Percentiles rank a stretch among this genome's conserved stretches.
phyloP scores from a whole-genome alignment of 1,140 invertebrate genomes.

The Drosophila prosaltans region DNA sequence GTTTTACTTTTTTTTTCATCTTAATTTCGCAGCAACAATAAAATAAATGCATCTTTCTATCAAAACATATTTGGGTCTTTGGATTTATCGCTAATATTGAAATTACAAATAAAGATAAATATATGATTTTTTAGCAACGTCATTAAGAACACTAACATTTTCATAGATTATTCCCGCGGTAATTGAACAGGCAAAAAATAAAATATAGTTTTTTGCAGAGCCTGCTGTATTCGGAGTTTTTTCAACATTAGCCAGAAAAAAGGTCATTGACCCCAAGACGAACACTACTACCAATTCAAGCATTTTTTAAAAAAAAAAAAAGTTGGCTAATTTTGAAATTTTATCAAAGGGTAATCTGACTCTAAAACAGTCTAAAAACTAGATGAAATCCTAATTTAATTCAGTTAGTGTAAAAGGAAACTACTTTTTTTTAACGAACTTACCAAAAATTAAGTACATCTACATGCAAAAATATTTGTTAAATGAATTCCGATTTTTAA shows the following conservation, averaged over 20 bases:
- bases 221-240: slow-evolving; percentile 8
- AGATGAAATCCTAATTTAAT: too few relatives aligned
- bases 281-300: slow-evolving; percentile 27
- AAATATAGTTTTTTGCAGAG: neutral
- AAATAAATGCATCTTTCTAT: slow-evolving; percentile 71
- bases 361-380: neutral
- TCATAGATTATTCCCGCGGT: slow-evolving; percentile 24
- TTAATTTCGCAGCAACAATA: slow-evolving; percentile 52
- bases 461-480: too few relatives aligned
- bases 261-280: slow-evolving; percentile 26
- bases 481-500: too few relatives aligned
- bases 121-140: neutral
- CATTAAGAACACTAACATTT: slow-evolving; percentile 30
- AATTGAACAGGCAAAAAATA: slow-evolving; percentile 20
- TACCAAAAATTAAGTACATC: too few relatives aligned
- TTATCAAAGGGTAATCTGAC: neutral
- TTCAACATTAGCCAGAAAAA: slow-evolving; percentile 34
- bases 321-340: neutral
- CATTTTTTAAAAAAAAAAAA: slow-evolving; percentile 22
- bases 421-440: too few relatives aligned
- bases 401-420: too few relatives aligned
- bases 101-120: neutral
- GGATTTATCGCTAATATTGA: neutral
- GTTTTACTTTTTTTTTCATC: slow-evolving; percentile 41
- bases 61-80: neutral